Conservation (phyloP, 2,113 vertebrate species). For the Osmerus mordax region DNA sequence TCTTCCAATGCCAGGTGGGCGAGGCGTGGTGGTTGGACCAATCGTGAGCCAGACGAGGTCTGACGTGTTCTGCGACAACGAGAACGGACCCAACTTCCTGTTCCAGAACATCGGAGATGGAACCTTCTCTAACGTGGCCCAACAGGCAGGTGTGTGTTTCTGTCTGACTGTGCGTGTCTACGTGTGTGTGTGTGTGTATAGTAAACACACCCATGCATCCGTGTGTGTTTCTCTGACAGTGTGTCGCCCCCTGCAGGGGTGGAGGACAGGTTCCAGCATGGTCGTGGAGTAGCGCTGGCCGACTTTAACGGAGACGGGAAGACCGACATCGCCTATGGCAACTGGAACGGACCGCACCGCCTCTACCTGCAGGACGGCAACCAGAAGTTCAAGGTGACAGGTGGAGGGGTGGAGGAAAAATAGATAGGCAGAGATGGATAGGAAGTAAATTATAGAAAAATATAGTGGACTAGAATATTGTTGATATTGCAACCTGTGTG, state of each 20-base stretch:
- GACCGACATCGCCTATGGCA: slow-evolving; percentile 90
- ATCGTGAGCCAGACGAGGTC: slow-evolving; percentile 83
- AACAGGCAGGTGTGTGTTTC: slow-evolving; percentile 74
- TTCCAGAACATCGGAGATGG: slow-evolving; percentile 88
- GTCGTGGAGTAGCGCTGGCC: slow-evolving; percentile 84
- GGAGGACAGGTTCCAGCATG: slow-evolving; percentile 82
- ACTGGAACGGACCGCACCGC: slow-evolving; percentile 92
- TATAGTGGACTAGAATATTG: too few species aligned
- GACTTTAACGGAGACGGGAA: slow-evolving; percentile 90
- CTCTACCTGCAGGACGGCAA: slow-evolving; percentile 84
- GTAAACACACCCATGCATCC: neutral
- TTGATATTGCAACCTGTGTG: too few species aligned
- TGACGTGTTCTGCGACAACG: slow-evolving; percentile 94
- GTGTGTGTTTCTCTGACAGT: neutral
- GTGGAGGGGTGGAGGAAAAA: neutral
- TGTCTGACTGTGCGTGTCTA: neutral
- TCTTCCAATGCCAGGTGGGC: slow-evolving; percentile 76
- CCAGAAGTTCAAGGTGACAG: slow-evolving; percentile 79
- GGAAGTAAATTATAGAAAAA: too few species aligned
- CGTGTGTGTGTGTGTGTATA: neutral
- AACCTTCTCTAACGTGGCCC: slow-evolving; percentile 80
- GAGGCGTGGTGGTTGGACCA: slow-evolving; percentile 89
- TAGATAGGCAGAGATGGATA: neutral
- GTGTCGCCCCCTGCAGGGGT: slow-evolving; percentile 68
- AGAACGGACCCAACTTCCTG: slow-evolving; percentile 93